Base-by-base conservation (phyloP, 2,797 vertebrate genomes). In the Hippopotamyrus pictus region DNA sequence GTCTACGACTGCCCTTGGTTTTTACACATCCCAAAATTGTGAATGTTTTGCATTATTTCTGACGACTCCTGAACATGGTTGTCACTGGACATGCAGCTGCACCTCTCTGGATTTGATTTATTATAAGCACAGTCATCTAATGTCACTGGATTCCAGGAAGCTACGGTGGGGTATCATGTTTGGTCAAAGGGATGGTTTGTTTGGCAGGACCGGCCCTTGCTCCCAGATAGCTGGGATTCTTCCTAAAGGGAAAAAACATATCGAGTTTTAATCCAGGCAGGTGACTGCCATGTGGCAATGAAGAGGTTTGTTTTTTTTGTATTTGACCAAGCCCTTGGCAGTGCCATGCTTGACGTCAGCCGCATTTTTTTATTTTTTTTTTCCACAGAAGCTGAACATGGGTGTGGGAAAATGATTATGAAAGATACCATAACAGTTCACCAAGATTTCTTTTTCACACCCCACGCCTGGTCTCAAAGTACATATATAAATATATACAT, bases 101-200 rank as follows among this genome's bases (percentile, higher is more conserved):
- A 54, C n/a, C 88, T 12, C 51, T 44, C 33, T 57, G 17, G 33
- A 25, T 44, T 54, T 89, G 33, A 51, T 33, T 37, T 33, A 51
- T 69, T 29, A 44, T 83, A 51, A 19, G 41, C 33, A 25, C 51
- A 54, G 88, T 54, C 50, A 44, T 57, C 51, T 22, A 41, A 8
- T 89, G 53, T 83, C 73, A 57, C 14, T 83, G 51, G 88, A 89
- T 89, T 83, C 76, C 51, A 54, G 88, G 88, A 89, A 22, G 29
- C 51, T 37, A 62, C 19, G 11, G 37, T 14, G 50, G 65, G 50
- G 88, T 57, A 89, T 89, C 88, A 59, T 53, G 73, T 89, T 51
- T 33, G 86, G 51, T 37, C 79, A 22, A 79, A 46, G 33, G 19
- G 69, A 12, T 44, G 51, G 46, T 57, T 14, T 73, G 62, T 54